Evolutionary conservation across 1,140 invertebrate genomes (phyloP).

Genomic region (Drosophila kikkawai): DNA sequence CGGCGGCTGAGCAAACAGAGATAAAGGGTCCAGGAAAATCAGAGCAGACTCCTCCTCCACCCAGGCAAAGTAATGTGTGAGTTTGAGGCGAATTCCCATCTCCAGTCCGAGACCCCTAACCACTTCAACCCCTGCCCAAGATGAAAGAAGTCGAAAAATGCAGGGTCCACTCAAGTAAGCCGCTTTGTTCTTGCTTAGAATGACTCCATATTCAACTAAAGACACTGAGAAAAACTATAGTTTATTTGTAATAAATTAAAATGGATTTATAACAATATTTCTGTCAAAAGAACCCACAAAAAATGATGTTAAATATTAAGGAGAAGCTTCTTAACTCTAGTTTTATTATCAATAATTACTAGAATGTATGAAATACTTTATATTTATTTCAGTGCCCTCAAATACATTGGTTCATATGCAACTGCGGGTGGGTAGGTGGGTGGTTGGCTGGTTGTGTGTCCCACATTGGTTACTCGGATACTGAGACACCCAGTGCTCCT

Average conservation of each 20-base stretch:
- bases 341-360: too few species aligned
- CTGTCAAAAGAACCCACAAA: not conserved
- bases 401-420: conserved; percentile 5
- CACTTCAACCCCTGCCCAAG: conserved; percentile 9
- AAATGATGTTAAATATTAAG: not conserved
- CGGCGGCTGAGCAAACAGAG: conserved; percentile 68
- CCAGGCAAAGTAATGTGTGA: conserved; percentile 23
- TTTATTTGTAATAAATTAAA: not conserved
- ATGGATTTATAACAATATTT: not conserved
- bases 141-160: conserved; percentile 49
- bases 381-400: conserved; percentile 5
- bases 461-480: conserved; percentile 59
- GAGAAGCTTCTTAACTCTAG: not conserved
- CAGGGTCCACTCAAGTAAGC: conserved; percentile 44
- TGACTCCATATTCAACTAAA: conserved; percentile 13
- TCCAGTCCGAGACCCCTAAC: not conserved
- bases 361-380: too few species aligned
- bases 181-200: conserved; percentile 38
- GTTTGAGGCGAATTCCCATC: conserved; percentile 11
- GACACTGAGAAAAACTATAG: not conserved
- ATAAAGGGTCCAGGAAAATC: conserved; percentile 47
- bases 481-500: conserved; percentile 25
- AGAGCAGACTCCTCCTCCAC: conserved; percentile 26
- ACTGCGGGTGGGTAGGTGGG: conserved; percentile 29
- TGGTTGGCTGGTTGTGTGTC: conserved; percentile 49